Percentiles rank a stretch among this genome's conserved stretches.
These are phyloP conservation scores for Smutsia temminckii DNA, from an alignment of 2,797 vertebrate species.

Conservation along the genomic window DNA sequence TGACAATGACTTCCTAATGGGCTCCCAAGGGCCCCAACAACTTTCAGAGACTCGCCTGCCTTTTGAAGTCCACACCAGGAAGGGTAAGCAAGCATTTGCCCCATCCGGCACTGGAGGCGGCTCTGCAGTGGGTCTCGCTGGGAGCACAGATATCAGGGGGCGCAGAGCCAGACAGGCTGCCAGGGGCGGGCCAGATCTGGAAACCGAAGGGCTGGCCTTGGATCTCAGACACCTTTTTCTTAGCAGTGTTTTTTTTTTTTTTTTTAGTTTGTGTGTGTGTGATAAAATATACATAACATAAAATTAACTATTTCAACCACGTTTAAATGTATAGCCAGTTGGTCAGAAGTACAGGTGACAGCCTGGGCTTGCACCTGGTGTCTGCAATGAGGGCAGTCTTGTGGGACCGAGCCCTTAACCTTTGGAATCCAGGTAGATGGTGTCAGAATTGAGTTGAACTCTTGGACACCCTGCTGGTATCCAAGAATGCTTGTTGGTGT, in stretches of 20 bases:
- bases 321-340: background rate
- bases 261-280: background rate
- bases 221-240: background rate
- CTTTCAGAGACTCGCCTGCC: background rate
- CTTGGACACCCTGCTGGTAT: background rate
- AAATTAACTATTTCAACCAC: too few species aligned
- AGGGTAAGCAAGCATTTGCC: background rate
- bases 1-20: background rate
- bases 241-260: background rate
- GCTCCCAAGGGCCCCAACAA: background rate
- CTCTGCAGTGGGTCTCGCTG: background rate
- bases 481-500: background rate
- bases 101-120: rapidly evolving
- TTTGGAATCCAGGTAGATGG: background rate
- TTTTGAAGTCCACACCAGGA: background rate
- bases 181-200: background rate
- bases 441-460: background rate
- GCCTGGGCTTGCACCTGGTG: background rate
- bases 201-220: background rate
- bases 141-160: background rate
- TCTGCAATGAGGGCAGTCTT: background rate
- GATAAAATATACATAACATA: background rate
- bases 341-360: background rate
- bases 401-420: background rate
- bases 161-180: background rate